Conservation (phyloP, 2,888 invertebrate genomes). For the Leptopilina drosophilae region DNA sequence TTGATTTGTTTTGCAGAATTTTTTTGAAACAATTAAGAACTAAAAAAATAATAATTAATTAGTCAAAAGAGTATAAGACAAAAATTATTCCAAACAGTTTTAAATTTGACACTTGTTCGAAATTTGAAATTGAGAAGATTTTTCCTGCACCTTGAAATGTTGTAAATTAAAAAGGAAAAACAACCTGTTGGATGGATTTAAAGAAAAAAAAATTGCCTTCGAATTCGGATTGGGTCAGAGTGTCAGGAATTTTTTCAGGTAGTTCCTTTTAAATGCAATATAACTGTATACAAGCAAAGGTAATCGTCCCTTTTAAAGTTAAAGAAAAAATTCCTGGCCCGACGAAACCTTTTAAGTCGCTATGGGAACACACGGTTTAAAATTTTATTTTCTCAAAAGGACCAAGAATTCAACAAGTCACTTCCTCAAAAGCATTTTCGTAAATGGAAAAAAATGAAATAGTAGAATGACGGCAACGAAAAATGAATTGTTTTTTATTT, state of each 20-base stretch:
- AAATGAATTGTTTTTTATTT: no score
- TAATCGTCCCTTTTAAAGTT: slow-evolving; percentile 1
- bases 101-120: no score
- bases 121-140: no score
- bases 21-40: no score
- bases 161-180: not conserved
- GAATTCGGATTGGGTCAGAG: not conserved
- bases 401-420: not conserved
- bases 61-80: no score
- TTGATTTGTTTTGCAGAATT: no score
- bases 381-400: slow-evolving; percentile 1
- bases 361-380: not conserved
- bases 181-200: not conserved
- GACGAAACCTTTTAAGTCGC: not conserved
- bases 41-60: no score
- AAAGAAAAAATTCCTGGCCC: not conserved
- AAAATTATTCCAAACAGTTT: no score
- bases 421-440: not conserved
- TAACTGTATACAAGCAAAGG: not conserved
- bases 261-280: not conserved
- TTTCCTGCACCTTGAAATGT: not conserved
- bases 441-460: not conserved
- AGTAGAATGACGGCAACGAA: no score
- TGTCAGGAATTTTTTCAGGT: slow-evolving; percentile 12
- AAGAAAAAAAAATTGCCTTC: not conserved